phyloP scores from a whole-genome alignment of 2,113 vertebrate species.

The Phalacrocorax brasilianus region DNA sequence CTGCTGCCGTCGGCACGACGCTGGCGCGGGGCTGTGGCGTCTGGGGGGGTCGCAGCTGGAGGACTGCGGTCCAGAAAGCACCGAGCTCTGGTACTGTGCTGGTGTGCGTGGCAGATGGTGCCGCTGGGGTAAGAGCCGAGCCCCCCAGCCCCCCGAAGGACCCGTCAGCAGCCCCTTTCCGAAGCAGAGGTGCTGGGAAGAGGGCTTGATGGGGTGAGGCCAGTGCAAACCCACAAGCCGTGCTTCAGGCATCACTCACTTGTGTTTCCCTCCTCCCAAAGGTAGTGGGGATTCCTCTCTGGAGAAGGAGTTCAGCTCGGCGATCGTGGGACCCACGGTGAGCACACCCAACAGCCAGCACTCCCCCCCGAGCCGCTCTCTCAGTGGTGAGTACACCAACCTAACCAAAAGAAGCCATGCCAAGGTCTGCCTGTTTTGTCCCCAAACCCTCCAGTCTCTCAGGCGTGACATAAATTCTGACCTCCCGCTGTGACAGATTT shows the following conservation, averaged over 20 bases:
- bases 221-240: neutral
- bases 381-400: slow-evolving; percentile 83
- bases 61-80: neutral
- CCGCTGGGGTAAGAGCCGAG: neutral
- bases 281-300: slow-evolving; percentile 91
- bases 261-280: slow-evolving; percentile 57
- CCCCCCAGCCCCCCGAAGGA: neutral
- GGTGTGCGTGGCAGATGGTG: fast-evolving
- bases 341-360: slow-evolving; percentile 92
- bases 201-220: neutral
- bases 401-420: neutral
- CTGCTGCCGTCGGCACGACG: neutral
- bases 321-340: slow-evolving; percentile 81
- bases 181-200: neutral
- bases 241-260: neutral
- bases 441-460: neutral
- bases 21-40: neutral
- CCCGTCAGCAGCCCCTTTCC: neutral
- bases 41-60: neutral
- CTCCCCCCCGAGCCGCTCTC: slow-evolving; percentile 88
- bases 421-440: neutral
- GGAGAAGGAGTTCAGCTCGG: slow-evolving; percentile 89
- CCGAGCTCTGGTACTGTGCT: neutral
- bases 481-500: neutral
- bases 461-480: neutral